Conservation (phyloP, 2,888 invertebrate species). For the Apamea epomidion region DNA sequence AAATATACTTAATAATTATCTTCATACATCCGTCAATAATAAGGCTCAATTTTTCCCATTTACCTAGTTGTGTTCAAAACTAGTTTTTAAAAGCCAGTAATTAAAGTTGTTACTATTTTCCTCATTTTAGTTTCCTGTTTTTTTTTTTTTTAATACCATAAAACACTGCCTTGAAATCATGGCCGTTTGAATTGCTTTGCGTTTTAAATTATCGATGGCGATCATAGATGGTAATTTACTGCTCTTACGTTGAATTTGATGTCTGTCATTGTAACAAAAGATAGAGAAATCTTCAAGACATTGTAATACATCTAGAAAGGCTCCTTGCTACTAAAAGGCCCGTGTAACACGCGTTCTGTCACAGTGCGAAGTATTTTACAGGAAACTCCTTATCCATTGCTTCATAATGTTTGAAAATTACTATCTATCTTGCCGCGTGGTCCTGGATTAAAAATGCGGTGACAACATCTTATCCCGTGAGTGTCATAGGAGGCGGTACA, state of each 20-base stretch:
- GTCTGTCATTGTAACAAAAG: not conserved
- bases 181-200: too few species aligned
- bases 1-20: not conserved
- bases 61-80: not conserved
- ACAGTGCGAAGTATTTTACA: too few species aligned
- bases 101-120: not conserved
- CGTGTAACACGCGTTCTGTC: too few species aligned
- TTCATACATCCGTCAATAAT: not conserved
- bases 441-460: too few species aligned
- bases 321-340: not conserved
- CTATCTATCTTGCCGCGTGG: too few species aligned
- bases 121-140: conserved; percentile 16
- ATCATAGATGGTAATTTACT: not conserved
- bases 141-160: conserved; percentile 1
- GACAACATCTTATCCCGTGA: too few species aligned
- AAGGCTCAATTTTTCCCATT: not conserved
- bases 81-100: conserved; percentile 16
- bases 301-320: not conserved
- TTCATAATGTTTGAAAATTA: too few species aligned
- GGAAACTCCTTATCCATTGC: too few species aligned
- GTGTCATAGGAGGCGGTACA: too few species aligned
- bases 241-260: not conserved
- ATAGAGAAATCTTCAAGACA: not conserved
- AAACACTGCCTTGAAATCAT: not conserved
- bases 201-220: not conserved